Evolutionary conservation across 2,888 invertebrate species (phyloP), one percentile per base, ranked within the genome.

Genomic region (Homarus gammarus): DNA sequence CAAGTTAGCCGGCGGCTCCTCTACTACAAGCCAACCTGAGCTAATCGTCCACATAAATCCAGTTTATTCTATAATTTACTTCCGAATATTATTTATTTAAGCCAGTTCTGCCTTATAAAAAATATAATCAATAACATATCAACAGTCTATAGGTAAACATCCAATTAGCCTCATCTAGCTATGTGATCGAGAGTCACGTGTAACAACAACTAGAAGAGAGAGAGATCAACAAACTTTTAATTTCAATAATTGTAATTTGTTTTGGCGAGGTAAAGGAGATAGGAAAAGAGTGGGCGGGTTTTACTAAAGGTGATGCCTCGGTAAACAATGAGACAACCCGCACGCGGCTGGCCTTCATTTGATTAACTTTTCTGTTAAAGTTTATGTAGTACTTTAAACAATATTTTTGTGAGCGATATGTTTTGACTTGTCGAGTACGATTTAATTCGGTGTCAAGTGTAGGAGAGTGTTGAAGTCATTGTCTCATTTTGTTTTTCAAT

Each of bases 291-390:
- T 61, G 61, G 75, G 84, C 12, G 61, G 75, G 75, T 84, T 73
- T 84, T 75, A 84, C 75, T 84, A 84, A 84, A 84, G 84, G 75
- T 49, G 84, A 84, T 75, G 75, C 27, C 73, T 75, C 75, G 27
- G 61, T 75, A 73, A 75, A 84, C 84, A 84, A 84, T 73, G 84
- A 61, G 31, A 56, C 56, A 49, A 68, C 78, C 64, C 56, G 27
- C 78, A 40, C 75, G 2, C 40, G 40, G 38, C 31, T 18, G 31
- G 44, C 3, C 77, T n/a, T 36, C 40, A 72, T 72, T 18, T 72
- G 27, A 64, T 64, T 64, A 64, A 72, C 40, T 38, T 72, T 38
- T n/a, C 36, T 72, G n/a, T 33, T 38, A 38, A 72, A 38, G 72
- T 72, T 18, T 72, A 36, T 72, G 40, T 72, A 72, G 10, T 40